A percentile compares a stretch with the other conserved stretches of the same genome.
phyloP scores from a whole-genome alignment of 1,140 invertebrate species.

The Anastrepha obliqua region DNA sequence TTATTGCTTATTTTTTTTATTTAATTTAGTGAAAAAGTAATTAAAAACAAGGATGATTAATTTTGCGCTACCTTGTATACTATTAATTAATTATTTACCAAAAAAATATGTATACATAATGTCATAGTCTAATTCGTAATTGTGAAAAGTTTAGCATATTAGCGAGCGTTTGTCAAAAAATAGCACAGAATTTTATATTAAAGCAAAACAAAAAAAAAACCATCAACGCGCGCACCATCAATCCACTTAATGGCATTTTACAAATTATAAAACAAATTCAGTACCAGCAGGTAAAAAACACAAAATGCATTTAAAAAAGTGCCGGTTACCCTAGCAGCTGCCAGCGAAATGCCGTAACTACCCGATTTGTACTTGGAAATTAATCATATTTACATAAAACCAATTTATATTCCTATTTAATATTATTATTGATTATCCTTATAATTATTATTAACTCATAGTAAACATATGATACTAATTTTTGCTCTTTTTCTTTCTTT shows the following conservation, averaged over 20 bases:
- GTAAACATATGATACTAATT: slow-evolving; percentile 66
- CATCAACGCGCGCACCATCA: not conserved
- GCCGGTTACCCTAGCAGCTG: not conserved
- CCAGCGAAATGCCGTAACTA: slow-evolving; percentile 38
- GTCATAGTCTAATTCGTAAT: no score
- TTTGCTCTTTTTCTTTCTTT: slow-evolving; percentile 74
- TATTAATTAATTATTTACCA: no score
- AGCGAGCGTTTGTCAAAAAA: not conserved
- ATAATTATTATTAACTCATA: slow-evolving; percentile 27
- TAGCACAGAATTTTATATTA: not conserved
- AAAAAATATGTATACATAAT: not conserved
- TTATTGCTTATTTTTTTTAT: no score
- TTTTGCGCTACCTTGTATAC: no score
- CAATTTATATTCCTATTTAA: not conserved
- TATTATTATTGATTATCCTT: slow-evolving; percentile 53
- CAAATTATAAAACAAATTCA: not conserved
- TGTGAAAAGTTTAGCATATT: no score
- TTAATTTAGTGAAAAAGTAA: no score
- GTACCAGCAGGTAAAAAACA: not conserved
- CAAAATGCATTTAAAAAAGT: not conserved
- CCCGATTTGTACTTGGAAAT: not conserved
- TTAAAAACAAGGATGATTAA: no score
- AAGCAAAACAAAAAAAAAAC: not conserved
- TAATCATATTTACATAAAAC: slow-evolving; percentile 31
- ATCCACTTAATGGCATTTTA: not conserved